These are phyloP conservation scores for Cettia cetti DNA, from an alignment of 2,113 vertebrate genomes.

Conservation along the genomic window DNA sequence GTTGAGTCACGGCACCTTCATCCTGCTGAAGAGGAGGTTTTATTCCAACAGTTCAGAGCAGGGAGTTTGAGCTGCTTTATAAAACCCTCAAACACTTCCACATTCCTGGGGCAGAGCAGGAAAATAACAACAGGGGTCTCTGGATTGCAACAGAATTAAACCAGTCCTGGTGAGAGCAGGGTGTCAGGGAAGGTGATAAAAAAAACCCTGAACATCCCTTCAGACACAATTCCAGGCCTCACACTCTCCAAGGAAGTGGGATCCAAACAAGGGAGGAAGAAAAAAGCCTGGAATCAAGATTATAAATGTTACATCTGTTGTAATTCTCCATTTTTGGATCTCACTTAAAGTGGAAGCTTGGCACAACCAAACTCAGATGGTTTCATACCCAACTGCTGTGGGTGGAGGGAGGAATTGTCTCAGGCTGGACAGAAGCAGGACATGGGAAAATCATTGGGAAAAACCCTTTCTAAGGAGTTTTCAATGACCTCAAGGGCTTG, in stretches of 20 bases:
- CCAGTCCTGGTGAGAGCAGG: neutral
- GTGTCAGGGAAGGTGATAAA: neutral
- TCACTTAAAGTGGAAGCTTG: neutral
- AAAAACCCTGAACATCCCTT: neutral
- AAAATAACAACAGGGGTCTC: neutral
- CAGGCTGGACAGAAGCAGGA: neutral
- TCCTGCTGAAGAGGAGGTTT: neutral
- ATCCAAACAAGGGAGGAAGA: neutral
- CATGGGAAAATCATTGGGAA: neutral
- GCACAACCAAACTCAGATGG: neutral
- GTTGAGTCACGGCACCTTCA: neutral
- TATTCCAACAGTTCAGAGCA: neutral
- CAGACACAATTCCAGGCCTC: neutral
- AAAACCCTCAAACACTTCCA: neutral
- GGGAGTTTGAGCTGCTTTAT: neutral
- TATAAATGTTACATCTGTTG: too few species aligned
- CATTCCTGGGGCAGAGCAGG: neutral
- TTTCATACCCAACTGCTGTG: accelerated
- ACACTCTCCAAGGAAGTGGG: neutral
- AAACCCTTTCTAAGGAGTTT: neutral
- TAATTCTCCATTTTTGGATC: neutral
- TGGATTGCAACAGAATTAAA: neutral
- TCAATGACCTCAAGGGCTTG: neutral
- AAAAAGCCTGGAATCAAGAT: neutral
- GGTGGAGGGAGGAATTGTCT: neutral